phyloP scores from a whole-genome alignment of 2,888 invertebrate genomes.

The Belgica antarctica region DNA sequence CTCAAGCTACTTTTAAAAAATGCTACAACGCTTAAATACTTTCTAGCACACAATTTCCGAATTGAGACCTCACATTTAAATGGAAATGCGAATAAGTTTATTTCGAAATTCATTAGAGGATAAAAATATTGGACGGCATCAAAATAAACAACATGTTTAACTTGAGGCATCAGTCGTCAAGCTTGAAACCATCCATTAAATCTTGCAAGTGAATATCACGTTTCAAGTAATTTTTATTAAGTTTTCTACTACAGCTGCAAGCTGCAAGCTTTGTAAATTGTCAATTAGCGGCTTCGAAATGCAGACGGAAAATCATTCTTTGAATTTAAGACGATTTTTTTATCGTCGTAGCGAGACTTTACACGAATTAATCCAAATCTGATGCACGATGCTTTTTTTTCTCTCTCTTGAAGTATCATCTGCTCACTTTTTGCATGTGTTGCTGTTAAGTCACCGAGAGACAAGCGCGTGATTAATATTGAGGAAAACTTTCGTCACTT shows the following conservation, averaged over 20 bases:
- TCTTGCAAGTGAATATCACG: not conserved
- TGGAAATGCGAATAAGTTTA: not conserved
- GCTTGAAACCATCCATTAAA: conserved; percentile 10
- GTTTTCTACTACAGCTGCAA: not conserved
- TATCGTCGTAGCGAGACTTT: not conserved
- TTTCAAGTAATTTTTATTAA: not conserved
- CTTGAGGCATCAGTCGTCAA: conserved; percentile 6
- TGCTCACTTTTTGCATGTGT: conserved; percentile 32
- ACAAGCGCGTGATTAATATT: not conserved
- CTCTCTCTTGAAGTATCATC: conserved; percentile 27
- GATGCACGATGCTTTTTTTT: conserved; percentile 1
- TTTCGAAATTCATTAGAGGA: not conserved
- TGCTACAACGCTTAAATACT: no score
- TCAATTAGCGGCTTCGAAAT: conserved; percentile 29
- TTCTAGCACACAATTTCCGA: no score
- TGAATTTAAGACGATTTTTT: conserved; percentile 31
- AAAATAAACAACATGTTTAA: conserved; percentile 8
- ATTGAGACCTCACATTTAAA: conserved; percentile 13
- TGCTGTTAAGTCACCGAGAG: conserved; percentile 6
- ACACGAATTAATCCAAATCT: not conserved
- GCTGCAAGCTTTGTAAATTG: conserved; percentile 37
- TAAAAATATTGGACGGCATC: not conserved
- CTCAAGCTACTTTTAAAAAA: no score
- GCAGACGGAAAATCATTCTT: conserved; percentile 5
- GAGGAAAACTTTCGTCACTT: conserved; percentile 32